A percentile compares a stretch with the other conserved stretches of the same genome.
Conservation (phyloP, 2,113 vertebrate species). For the Lampris megalopsis region DNA sequence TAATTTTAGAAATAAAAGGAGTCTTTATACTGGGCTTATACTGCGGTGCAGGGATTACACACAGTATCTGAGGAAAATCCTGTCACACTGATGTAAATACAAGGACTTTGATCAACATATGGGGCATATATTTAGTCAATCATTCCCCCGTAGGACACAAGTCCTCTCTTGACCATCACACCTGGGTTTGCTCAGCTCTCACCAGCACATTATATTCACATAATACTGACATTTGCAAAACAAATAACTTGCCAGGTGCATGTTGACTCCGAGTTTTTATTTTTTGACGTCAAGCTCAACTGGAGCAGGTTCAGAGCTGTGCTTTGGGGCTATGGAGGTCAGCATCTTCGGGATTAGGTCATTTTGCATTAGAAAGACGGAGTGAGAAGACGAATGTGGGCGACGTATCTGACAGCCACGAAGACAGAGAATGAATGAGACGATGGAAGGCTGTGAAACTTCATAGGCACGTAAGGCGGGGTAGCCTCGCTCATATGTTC, state of each 20-base stretch:
- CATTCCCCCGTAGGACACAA: slow-evolving; percentile 26
- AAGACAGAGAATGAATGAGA: slow-evolving; percentile 34
- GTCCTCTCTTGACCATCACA: slow-evolving; percentile 38
- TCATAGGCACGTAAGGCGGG: slow-evolving; percentile 32
- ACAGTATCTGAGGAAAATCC: slow-evolving; percentile 36
- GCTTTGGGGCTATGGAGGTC: slow-evolving; percentile 32
- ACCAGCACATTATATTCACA: slow-evolving; percentile 35
- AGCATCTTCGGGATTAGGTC: slow-evolving; percentile 32
- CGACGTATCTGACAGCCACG: slow-evolving; percentile 16
- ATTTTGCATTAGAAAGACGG: slow-evolving; percentile 9
- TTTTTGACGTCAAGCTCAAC: slow-evolving; percentile 9
- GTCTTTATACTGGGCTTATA: slow-evolving; percentile 56
- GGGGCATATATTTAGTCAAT: slow-evolving; percentile 42
- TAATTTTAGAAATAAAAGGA: slow-evolving; percentile 70
- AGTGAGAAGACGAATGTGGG: slow-evolving; percentile 27
- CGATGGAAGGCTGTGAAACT: slow-evolving; percentile 33
- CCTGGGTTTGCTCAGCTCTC: slow-evolving; percentile 40
- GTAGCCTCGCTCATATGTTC: slow-evolving; percentile 32
- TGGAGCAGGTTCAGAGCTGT: slow-evolving; percentile 13
- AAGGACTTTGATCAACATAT: slow-evolving; percentile 41
- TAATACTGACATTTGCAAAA: slow-evolving; percentile 58
- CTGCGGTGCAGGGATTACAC: slow-evolving; percentile 29
- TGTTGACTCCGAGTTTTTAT: slow-evolving; percentile 31
- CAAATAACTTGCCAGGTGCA: slow-evolving; percentile 49
- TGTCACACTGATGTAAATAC: slow-evolving; percentile 41